A percentile compares a stretch with the other conserved stretches of the same genome.
phyloP scores from a whole-genome alignment of 2,113 vertebrate genomes.

The Perca fluviatilis region DNA sequence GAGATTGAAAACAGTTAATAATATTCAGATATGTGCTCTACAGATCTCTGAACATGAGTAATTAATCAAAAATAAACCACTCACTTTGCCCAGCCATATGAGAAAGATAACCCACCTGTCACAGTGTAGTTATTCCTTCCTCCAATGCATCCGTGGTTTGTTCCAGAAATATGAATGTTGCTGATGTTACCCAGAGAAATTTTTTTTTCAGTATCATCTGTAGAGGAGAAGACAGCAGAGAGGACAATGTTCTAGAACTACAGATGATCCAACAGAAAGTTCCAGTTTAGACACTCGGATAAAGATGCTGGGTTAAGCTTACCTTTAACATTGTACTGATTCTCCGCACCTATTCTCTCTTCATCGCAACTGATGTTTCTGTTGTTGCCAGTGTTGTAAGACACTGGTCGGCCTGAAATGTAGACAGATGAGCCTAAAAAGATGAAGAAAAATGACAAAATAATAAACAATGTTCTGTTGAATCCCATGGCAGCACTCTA shows the following conservation, averaged over 20 bases:
- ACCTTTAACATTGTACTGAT: background rate
- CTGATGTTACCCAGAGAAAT: background rate
- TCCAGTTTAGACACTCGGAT: background rate
- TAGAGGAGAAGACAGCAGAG: background rate
- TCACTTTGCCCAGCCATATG: background rate
- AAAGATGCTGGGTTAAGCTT: background rate
- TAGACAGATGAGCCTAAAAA: background rate
- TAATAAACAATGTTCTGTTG: background rate
- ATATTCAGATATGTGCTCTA: background rate
- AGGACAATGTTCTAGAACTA: background rate
- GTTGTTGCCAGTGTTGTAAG: background rate
- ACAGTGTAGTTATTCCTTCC: slow-evolving; percentile 2
- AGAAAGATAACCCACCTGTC: background rate
- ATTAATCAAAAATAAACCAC: background rate
- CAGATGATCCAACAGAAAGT: background rate
- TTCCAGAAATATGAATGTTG: background rate
- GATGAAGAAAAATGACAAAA: background rate
- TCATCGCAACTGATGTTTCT: background rate
- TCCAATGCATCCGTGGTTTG: background rate
- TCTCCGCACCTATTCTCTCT: background rate
- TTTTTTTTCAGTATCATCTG: background rate
- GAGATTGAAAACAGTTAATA: background rate
- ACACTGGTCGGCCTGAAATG: background rate
- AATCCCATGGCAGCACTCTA: background rate
- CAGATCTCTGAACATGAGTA: background rate